Base-by-base conservation (phyloP, 2,888 invertebrate species). In the Amphipoea lucens region DNA sequence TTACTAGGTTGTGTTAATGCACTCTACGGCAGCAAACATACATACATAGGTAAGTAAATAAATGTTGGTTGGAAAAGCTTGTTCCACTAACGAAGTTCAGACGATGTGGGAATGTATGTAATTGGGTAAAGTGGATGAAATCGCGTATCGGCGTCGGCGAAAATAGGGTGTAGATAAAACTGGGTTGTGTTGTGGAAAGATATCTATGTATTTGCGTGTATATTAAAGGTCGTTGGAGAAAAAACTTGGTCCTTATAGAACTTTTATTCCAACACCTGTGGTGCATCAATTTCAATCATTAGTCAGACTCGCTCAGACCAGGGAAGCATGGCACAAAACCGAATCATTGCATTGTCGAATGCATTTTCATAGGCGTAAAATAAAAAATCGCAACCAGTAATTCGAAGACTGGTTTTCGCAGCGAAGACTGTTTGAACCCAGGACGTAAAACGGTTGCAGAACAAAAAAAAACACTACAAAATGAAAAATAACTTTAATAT, bases 111-210 rank as follows among this genome's bases (percentile, higher is more conserved):
- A 69, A 84, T 79, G 69, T 72, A 79, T 82, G 74, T 86, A 84
- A 88, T 85, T 75, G 72, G 71, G 70, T 79, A 74, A 82, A 87
- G 85, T 82, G 86, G 73, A 76, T 85, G 57, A 82, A 77, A 82
- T 71, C 71, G 79, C 66, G 62, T 70, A 71, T 72, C 40, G n/a
- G 62, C 48, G 45, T 51, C 54, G 29, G 63, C 62, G 51, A 71
- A 81, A 14, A 72, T 66, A 67, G 40, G 36, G 3, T 78, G 54
- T 63, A 66, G 54, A 79, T 76, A 81, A 66, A 83, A 70, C 23
- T 74, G 45, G 76, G 36, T 70, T 62, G 48, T 48, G 71, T 67
- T 72, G 76, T 20, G 36, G 40, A 45, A 81, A 81, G 45, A 17
- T 67, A 45, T 62, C 45, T 69, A 54, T n/a, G n/a, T n/a, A n/a